A percentile compares a stretch with the other conserved stretches of the same genome.
Conservation (phyloP, 37 sponge, comb jelly and placozoan genomes). For the Bolinopsis microptera region DNA sequence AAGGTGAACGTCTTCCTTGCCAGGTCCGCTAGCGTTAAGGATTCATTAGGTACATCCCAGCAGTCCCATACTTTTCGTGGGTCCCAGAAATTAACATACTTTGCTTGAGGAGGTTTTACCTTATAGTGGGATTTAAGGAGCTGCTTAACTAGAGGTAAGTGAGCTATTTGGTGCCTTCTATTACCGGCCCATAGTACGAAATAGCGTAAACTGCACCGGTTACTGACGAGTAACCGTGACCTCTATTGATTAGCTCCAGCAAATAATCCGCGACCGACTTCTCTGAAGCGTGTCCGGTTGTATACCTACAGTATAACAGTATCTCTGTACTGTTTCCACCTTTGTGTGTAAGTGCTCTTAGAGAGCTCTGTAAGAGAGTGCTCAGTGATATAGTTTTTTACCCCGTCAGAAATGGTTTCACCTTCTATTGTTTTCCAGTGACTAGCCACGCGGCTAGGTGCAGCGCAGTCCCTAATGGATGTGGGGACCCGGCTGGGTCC, state of each 20-base stretch:
- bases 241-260: too few species aligned
- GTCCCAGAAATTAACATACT: neutral
- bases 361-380: too few species aligned
- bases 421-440: neutral
- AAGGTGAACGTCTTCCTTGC: neutral
- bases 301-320: too few species aligned
- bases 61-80: neutral
- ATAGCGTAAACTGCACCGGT: too few species aligned
- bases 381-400: neutral
- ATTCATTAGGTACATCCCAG: neutral
- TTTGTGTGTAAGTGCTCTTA: too few species aligned
- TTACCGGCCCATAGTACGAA: too few species aligned
- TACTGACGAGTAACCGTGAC: too few species aligned
- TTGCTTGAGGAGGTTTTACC: neutral
- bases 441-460: neutral
- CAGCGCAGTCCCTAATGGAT: neutral
- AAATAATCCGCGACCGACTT: too few species aligned
- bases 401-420: neutral
- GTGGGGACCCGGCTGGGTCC: slow-evolving; percentile 2
- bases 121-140: neutral
- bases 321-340: too few species aligned
- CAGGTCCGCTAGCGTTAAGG: neutral
- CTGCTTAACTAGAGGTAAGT: neutral
- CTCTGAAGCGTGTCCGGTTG: too few species aligned
- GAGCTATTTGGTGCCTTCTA: too few species aligned